Evolutionary conservation across 23 tunicate species (phyloP), one percentile per base, ranked within the genome.

Genomic region (Phallusia fumigata): DNA sequence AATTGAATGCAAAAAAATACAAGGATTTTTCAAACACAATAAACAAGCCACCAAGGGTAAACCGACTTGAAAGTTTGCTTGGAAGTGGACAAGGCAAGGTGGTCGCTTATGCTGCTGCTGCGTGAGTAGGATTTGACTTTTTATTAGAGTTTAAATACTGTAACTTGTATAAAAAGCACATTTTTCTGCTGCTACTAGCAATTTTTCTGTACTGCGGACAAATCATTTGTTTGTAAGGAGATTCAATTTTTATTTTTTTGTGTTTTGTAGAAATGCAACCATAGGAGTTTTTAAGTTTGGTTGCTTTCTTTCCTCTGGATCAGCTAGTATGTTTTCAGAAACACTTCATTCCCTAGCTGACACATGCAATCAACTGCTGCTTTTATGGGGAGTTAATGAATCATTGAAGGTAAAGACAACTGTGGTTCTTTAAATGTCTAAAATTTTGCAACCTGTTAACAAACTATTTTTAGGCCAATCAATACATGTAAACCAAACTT

Each of bases 251-350:
- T 40, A 40, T 40, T 40, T 40, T 1, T 33, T 24, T 32, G 15
- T 52, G 22, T 52, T 75, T 74, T 52, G 8, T 69, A 89, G 94
- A 1, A 94, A 94, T 64, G 98, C 84, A 13, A 31, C 80, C 0
- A 89, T 94, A 35, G 90, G 94, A 52, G 21, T 79, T 12, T 85
- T 83, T 64, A 94, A 94, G 45, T 85, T 89, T 35, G 82, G 83
- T 73, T 89, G 98, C 69, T 94, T 92, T 80, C 44, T 90, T 32
- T 15, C 79, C 72, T 86, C 99, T 32, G 87, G 99, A 40, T 91
- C 96, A 15, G 95, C 96, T 2, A 86, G 95, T 74, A 95, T 95
- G 99, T 95, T 95, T 51, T 87, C 99, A 5, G 99, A 95, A 74
- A 88, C 87, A 33, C 77, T 95, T 19, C 99, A 95, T 76, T 95